Evolutionary conservation across 2,797 vertebrate genomes (phyloP).

Genomic region (Sphaeramia orbicularis): DNA sequence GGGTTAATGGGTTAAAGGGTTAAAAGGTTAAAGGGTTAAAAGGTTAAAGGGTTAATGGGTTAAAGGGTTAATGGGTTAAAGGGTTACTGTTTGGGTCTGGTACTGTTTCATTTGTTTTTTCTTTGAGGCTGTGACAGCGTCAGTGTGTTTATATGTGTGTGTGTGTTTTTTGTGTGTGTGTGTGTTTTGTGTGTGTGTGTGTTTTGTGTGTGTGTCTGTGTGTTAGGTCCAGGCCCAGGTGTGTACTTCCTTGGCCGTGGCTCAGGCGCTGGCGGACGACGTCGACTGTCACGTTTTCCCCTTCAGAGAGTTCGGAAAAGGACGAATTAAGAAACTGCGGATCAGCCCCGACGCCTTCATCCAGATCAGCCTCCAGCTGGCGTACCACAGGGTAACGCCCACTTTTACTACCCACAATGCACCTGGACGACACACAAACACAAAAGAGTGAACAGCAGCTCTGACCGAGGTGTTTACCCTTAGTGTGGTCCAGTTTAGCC

Average conservation of each 20-base stretch:
- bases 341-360: slow-evolving; percentile 91
- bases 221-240: slow-evolving; percentile 85
- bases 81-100: too few species aligned
- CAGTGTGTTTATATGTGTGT: too few species aligned
- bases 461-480: too few species aligned
- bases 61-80: too few species aligned
- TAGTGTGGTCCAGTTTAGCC: too few species aligned
- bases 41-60: too few species aligned
- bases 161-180: too few species aligned
- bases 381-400: slow-evolving; percentile 89
- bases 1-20: too few species aligned
- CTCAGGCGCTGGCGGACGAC: slow-evolving; percentile 84
- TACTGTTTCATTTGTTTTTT: too few species aligned
- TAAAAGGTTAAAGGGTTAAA: too few species aligned
- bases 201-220: neutral
- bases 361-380: slow-evolving; percentile 89
- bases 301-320: slow-evolving; percentile 90
- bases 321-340: slow-evolving; percentile 87
- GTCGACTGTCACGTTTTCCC: slow-evolving; percentile 89
- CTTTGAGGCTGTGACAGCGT: too few species aligned
- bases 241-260: slow-evolving; percentile 83
- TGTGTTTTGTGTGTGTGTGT: neutral
- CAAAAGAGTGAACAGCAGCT: too few species aligned
- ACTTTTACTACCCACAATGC: neutral
- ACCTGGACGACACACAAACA: neutral